Percentiles rank a stretch among this genome's conserved stretches.
Conservation (phyloP, 2,113 vertebrate genomes). For the Fulmarus glacialis region DNA sequence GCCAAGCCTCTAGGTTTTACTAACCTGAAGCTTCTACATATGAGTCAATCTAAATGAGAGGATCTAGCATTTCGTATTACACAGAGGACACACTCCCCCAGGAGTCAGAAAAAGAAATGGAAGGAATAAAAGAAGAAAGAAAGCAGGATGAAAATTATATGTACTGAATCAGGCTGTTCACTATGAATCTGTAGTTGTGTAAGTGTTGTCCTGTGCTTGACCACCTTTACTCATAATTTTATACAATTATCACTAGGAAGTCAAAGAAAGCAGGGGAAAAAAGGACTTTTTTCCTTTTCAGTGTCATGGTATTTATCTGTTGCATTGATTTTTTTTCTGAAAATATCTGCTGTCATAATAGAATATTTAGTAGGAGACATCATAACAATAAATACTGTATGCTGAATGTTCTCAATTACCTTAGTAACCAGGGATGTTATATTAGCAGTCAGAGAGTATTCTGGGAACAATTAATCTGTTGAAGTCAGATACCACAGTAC, state of each 20-base stretch:
- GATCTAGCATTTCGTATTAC: neutral
- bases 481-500: neutral
- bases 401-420: neutral
- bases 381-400: neutral
- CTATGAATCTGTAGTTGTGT: neutral
- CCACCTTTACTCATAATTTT: neutral
- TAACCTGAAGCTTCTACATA: neutral
- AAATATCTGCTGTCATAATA: neutral
- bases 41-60: neutral
- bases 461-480: neutral
- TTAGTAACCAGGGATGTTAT: neutral
- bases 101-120: neutral
- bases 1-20: neutral
- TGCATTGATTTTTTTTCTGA: neutral
- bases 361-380: neutral
- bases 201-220: neutral
- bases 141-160: neutral
- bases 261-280: neutral
- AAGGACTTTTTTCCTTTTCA: neutral
- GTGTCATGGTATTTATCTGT: neutral
- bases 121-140: neutral
- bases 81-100: neutral
- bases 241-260: neutral
- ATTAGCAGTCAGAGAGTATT: neutral
- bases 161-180: neutral